phyloP scores from a whole-genome alignment of 2,888 invertebrate genomes.

The Cheilosia scutellata region DNA sequence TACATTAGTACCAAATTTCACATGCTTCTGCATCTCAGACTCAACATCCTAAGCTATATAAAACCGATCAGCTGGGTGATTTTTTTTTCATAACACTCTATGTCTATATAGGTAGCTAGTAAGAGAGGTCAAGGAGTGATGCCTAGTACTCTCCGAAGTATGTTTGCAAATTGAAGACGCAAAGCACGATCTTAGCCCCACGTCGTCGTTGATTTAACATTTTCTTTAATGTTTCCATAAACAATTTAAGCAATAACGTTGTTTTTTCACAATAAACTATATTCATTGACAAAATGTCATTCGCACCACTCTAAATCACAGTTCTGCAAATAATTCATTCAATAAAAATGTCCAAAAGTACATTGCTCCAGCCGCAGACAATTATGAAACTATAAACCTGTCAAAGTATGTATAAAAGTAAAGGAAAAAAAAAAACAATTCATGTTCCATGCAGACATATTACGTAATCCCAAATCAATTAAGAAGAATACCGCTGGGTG shows the following conservation, averaged over 20 bases:
- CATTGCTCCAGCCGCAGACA: conserved; percentile 13
- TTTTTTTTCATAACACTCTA: no score
- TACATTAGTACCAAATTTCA: no score
- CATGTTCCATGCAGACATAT: conserved; percentile 8
- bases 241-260: background rate
- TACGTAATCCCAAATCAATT: conserved; percentile 32
- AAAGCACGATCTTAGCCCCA: background rate
- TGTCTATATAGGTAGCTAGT: no score
- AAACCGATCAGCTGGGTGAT: no score
- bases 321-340: conserved; percentile 6
- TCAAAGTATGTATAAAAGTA: background rate
- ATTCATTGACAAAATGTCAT: conserved; percentile 32
- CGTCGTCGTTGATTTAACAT: background rate
- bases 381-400: conserved; percentile 18
- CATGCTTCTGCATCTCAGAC: no score
- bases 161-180: background rate
- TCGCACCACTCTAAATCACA: background rate
- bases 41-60: no score
- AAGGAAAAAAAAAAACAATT: background rate
- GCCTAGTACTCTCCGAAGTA: background rate
- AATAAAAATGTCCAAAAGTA: conserved; percentile 13
- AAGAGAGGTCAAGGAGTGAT: no score
- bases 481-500: conserved; percentile 10
- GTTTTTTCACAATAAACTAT: background rate
- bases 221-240: background rate